Base-by-base conservation (phyloP, 2,797 vertebrate genomes). In the Oryzias dopingdopingensis region DNA sequence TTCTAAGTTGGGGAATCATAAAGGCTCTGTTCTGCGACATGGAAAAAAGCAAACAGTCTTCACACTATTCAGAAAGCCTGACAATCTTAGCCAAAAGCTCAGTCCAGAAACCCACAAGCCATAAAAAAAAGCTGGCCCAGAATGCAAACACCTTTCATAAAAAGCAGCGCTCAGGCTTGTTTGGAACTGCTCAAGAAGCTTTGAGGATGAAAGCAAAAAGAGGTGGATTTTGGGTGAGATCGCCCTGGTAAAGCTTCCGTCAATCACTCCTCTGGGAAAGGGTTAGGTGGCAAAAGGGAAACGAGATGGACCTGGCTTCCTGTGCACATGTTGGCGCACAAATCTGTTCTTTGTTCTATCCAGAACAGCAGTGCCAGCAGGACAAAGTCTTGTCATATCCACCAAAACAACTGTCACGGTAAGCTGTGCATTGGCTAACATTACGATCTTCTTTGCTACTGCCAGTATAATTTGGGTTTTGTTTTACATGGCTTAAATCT, bases 231-330 rank as follows among this genome's bases (percentile, higher is more conserved):
- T 73, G 49, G 55, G 59, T 3, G 37, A 58, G 80, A 81, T 76
- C 82, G 64, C 79, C 64, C 62, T 4, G 40, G 72, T 74, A 81
- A 86, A 84, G 75, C 77, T 76, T 62, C 65, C 47, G 49, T 85
- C 83, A 82, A 66, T 88, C 80, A 79, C 65, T 79, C 72, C 54
- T 41, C 14, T 26, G 66, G 70, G 72, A 76, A 69, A 73, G 52
- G 68, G 56, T 52, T 75, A 67, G 80, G 70, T 5, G 42, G 29
- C 59, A 53, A 63, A 62, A 55, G 59, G 37, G 61, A 47, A 42
- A 55, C 56, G 42, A 18, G 59, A 68, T 56, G 68, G 53, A 56
- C 59, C 69, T 49, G 59, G 63, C 62, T 81, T 72, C 76, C 54
- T 29, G 56, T 62, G 58, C 52, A 65, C 65, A 74, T 71, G 42